Evolutionary conservation across 2,888 invertebrate species (phyloP).

Genomic region (Rhagium mordax): DNA sequence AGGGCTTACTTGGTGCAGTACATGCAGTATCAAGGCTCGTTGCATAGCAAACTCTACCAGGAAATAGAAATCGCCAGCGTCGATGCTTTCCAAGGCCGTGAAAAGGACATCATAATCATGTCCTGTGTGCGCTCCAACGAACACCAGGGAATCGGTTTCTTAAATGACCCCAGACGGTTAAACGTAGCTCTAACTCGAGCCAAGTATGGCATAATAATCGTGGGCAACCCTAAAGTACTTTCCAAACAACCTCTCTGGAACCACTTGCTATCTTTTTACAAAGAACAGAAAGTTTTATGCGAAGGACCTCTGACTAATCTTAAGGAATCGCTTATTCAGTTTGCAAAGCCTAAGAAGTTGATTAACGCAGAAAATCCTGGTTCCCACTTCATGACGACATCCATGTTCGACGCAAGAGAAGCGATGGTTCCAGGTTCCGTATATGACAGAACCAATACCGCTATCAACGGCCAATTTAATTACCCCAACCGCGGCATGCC

Average conservation of each 20-base stretch:
- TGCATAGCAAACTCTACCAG: conserved; percentile 97
- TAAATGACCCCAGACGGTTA: conserved; percentile 96
- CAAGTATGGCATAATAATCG: conserved; percentile 97
- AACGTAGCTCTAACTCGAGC: conserved; percentile 99
- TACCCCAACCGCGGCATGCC: conserved; percentile 63
- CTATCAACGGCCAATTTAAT: conserved; percentile 57
- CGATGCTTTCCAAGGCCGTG: conserved; percentile 98
- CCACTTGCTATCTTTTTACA: conserved; percentile 96
- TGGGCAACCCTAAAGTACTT: conserved; percentile 97
- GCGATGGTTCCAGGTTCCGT: conserved; percentile 94
- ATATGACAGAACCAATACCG: conserved; percentile 82
- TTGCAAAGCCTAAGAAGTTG: conserved; percentile 97
- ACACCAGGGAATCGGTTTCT: conserved; percentile 97
- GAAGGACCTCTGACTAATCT: conserved; percentile 98
- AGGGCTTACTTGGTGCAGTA: conserved; percentile 97
- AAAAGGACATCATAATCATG: conserved; percentile 99
- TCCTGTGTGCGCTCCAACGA: conserved; percentile 98
- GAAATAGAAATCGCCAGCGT: conserved; percentile 99
- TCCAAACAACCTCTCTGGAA: conserved; percentile 99
- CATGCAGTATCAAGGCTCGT: conserved; percentile 98
- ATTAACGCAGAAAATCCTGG: conserved; percentile 96
- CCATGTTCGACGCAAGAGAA: conserved; percentile 97
- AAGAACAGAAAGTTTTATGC: conserved; percentile 96
- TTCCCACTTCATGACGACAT: conserved; percentile 97
- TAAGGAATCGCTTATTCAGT: conserved; percentile 96